Base-by-base conservation (phyloP, 2,797 vertebrate genomes). In the Anolis apletophallus region DNA sequence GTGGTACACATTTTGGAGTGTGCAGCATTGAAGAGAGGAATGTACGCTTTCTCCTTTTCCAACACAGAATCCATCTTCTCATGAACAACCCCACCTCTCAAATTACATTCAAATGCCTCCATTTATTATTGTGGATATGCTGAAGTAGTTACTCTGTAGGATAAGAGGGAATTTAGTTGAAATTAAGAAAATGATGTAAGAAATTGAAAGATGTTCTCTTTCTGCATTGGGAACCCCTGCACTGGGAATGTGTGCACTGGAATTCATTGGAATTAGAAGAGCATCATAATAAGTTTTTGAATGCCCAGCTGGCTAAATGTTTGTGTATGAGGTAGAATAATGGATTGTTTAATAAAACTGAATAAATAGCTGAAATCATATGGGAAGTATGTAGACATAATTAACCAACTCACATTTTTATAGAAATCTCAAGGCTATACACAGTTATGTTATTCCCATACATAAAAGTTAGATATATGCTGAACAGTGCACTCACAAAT, bases 101-200 rank as follows among this genome's bases (percentile, higher is more conserved):
- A 21, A 36, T 8, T 34, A 34, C 34, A 36, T 13, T 72, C 36
- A 40, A 40, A 23, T 46, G 72, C 21, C 21, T 23, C 36, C 72
- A 13, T 46, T 46, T 40, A 26, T 92, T 83, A 84, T 90, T 94
- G 61, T 80, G 88, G 73, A 79, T 83, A 83, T 90, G 86, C 91
- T 87, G 93, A 94, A 94, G 89, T 83, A 91, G 95, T 93, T 90
- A 95, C 96, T 46, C 5, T 93, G 95, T 97, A 96, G 93, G 91
- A 93, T 95, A 96, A 97, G 91, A 96, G 96, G 88, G 12, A 95
- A 93, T 90, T 94, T 95, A 92, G 95, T 96, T 88, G 93, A 96
- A 96, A 95, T 92, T 86, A 94, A 94, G 93, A 85, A 88, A 93
- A 95, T 94, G 88, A 91, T 92, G 90, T 93, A 94, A 81, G 83